These are phyloP conservation scores for Ciconia stormi DNA, from an alignment of 2,113 vertebrate species.

Conservation along the genomic window DNA sequence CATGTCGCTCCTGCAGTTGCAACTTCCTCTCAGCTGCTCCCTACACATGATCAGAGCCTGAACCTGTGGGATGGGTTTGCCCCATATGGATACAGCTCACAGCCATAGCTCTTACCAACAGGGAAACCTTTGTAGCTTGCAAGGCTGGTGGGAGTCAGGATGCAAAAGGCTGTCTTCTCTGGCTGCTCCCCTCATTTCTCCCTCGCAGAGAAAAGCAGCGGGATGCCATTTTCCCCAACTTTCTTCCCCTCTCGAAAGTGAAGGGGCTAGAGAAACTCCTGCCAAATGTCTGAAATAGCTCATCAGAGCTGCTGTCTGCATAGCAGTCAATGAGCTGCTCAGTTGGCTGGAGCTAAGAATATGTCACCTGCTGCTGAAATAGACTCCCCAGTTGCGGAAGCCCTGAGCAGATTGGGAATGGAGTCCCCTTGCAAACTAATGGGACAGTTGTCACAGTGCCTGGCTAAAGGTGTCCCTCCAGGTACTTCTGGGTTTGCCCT, in stretches of 20 bases:
- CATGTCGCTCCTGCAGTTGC: background rate
- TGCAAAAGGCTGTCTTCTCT: background rate
- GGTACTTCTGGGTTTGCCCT: background rate
- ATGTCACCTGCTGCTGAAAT: background rate
- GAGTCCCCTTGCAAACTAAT: background rate
- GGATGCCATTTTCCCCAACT: background rate
- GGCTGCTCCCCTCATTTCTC: background rate
- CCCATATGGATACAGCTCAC: background rate
- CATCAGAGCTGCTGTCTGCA: background rate
- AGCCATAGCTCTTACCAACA: background rate
- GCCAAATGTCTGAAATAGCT: background rate
- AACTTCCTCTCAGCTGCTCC: background rate
- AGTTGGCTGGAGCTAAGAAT: background rate
- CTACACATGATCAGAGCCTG: background rate
- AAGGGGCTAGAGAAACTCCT: background rate
- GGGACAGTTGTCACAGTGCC: background rate
- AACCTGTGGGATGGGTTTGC: background rate
- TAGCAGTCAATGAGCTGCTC: background rate
- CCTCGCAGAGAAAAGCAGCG: accelerated
- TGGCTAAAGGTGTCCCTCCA: background rate
- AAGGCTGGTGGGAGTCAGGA: background rate
- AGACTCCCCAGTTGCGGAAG: background rate
- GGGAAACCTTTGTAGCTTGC: background rate
- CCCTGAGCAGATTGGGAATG: background rate
- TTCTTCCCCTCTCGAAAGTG: background rate